Percentiles rank a stretch among this genome's conserved stretches.
phyloP scores from a whole-genome alignment of 1,140 invertebrate genomes.

The Calephelis nemesis region DNA sequence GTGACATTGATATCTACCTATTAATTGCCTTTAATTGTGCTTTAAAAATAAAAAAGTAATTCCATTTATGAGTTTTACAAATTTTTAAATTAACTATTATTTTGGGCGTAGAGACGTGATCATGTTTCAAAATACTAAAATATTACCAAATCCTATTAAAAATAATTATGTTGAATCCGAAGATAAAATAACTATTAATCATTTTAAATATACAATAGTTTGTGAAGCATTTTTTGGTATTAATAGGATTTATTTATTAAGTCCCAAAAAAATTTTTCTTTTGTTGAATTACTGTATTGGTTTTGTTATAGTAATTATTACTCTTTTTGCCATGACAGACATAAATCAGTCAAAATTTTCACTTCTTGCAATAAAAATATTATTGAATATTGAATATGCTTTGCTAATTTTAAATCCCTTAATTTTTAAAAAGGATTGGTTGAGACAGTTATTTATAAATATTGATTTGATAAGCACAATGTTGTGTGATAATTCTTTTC shows the following conservation, averaged over 20 bases:
- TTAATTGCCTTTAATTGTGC: neutral
- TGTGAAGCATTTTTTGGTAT: constrained; percentile 21
- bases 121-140: neutral
- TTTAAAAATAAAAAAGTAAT: neutral
- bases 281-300: constrained; percentile 12
- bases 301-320: constrained; percentile 2
- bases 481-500: neutral
- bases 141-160: neutral
- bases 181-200: neutral
- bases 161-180: neutral
- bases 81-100: neutral
- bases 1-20: neutral
- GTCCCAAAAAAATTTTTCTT: constrained; percentile 18
- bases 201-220: constrained; percentile 12
- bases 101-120: neutral
- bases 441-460: neutral
- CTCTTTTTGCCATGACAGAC: constrained; percentile 13
- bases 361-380: constrained; percentile 30
- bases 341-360: constrained; percentile 20
- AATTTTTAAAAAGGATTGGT: neutral
- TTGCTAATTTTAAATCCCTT: constrained; percentile 5
- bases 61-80: too few relatives aligned
- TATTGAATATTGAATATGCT: constrained; percentile 34
- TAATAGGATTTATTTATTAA: constrained; percentile 23
- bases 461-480: neutral